These are phyloP conservation scores for Hyperoplus immaculatus DNA, from an alignment of 2,797 vertebrate genomes.

Conservation along the genomic window DNA sequence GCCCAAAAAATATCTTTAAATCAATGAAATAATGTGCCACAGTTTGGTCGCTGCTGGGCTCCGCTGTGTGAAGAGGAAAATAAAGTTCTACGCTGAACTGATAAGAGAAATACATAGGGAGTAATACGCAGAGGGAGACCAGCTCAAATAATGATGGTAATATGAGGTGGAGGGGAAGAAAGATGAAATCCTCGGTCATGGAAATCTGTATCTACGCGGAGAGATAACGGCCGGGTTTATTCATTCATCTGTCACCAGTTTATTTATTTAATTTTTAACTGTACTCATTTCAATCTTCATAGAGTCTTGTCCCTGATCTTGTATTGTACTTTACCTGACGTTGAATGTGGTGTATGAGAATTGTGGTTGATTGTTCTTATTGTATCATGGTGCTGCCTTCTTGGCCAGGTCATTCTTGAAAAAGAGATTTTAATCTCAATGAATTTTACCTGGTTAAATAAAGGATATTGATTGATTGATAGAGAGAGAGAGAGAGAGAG, in stretches of 20 bases:
- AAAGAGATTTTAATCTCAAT: too few species aligned
- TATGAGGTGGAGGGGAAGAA: constrained; percentile 37
- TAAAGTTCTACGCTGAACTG: constrained; percentile 38
- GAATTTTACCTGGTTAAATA: too few species aligned
- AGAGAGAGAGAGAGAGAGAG: constrained; percentile 1
- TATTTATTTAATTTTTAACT: too few species aligned
- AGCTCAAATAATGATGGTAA: constrained; percentile 49
- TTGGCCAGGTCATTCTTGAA: too few species aligned
- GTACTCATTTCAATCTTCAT: too few species aligned
- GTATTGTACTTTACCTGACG: too few species aligned
- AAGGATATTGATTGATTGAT: too few species aligned
- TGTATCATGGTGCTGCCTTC: too few species aligned
- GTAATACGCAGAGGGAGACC: constrained; percentile 38
- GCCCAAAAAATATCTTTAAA: constrained; percentile 9
- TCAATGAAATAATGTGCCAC: constrained; percentile 38
- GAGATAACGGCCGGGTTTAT: neutral
- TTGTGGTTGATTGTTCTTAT: too few species aligned
- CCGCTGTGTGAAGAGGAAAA: constrained; percentile 38
- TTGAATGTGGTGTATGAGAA: too few species aligned
- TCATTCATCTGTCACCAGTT: too few species aligned
- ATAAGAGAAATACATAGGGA: constrained; percentile 27
- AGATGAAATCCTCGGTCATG: constrained; percentile 60
- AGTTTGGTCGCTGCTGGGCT: constrained; percentile 36
- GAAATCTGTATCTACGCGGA: constrained; percentile 47
- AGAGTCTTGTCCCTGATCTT: too few species aligned